Base-by-base conservation (phyloP, 1,140 invertebrate genomes). In the Galendromus occidentalis region DNA sequence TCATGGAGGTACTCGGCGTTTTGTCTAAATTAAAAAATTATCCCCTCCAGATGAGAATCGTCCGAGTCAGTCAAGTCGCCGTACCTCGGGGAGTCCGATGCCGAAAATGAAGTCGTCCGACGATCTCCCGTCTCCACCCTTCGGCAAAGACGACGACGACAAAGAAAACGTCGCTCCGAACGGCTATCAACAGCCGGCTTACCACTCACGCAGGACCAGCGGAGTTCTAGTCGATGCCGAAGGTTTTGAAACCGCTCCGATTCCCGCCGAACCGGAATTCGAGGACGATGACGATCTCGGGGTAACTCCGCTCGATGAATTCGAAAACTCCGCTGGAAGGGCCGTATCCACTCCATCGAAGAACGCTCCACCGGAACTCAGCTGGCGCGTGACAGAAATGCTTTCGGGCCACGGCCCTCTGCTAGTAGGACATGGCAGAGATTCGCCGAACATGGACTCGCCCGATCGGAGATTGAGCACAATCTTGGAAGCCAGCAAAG, bases 161-260 rank as follows among this genome's bases (percentile, higher is more conserved):
- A 59, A 59, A 25, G 51, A 59, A 33, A 59, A 59, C 22, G 25
- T 59, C 2, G 51, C 51, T 17, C 51, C 51, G 22, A 59, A 59
- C n/a, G 51, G 51, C 14, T 59, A 59, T 9, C 51, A 59, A 59
- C 51, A 59, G 51, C 51, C 51, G 14, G 25, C 51, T 12, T 33
- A 25, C 14, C 51, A 59, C 22, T 59, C 51, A 2, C 51, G 51
- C 17, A 25, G 51, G 25, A 25, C 33, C 12, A 59, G 51, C 51
- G 51, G 51, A 2, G 20, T 59, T 25, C 51, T 59, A 6, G 51
- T 59, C 22, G 51, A 59, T 9, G 51, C 51, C 2, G 51, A 59
- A 9, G 51, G 51, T 20, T 59, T 59, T 22, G 51, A 59, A 22
- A 59, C 51, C 5, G 51, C 51, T 14, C 45, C 45, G 18, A 28